A percentile compares a stretch with the other conserved stretches of the same genome.
phyloP scores from a whole-genome alignment of 92 coral and sea anemone species.

The Palythoa caribaeorum region DNA sequence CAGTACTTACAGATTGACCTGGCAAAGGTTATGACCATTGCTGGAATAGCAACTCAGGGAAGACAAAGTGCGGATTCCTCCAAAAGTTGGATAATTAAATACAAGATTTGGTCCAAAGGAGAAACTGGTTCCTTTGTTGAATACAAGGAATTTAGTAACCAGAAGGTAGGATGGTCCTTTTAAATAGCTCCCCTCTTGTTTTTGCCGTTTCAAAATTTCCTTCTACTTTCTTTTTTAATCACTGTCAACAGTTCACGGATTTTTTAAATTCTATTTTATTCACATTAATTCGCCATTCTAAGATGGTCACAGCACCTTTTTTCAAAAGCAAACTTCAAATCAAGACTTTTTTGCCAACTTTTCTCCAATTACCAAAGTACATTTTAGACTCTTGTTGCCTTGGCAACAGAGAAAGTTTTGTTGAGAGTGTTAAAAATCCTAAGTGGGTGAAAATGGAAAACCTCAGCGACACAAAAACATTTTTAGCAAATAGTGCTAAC shows the following conservation, averaged over 20 bases:
- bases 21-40: slow-evolving; percentile 67
- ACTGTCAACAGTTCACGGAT: not conserved
- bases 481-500: no score
- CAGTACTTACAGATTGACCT: slow-evolving; percentile 82
- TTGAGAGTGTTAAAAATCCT: no score
- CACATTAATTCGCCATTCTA: not conserved
- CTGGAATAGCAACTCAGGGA: slow-evolving; percentile 90
- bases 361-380: no score
- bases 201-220: not conserved
- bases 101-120: slow-evolving; percentile 67
- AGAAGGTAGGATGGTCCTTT: slow-evolving; percentile 47
- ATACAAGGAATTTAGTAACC: slow-evolving; percentile 74
- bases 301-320: no score
- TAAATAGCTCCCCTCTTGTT: not conserved
- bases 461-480: no score
- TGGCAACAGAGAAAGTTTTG: no score
- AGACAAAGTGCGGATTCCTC: slow-evolving; percentile 63
- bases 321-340: no score
- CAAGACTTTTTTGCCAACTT: no score
- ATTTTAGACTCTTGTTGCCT: no score
- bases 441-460: no score
- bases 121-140: slow-evolving; percentile 68
- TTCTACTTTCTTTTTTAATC: not conserved
- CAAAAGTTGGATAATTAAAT: slow-evolving; percentile 75
- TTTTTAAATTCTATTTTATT: not conserved